These are phyloP conservation scores for Synanthedon tipuliformis DNA, from an alignment of 2,888 invertebrate genomes.

Conservation along the genomic window DNA sequence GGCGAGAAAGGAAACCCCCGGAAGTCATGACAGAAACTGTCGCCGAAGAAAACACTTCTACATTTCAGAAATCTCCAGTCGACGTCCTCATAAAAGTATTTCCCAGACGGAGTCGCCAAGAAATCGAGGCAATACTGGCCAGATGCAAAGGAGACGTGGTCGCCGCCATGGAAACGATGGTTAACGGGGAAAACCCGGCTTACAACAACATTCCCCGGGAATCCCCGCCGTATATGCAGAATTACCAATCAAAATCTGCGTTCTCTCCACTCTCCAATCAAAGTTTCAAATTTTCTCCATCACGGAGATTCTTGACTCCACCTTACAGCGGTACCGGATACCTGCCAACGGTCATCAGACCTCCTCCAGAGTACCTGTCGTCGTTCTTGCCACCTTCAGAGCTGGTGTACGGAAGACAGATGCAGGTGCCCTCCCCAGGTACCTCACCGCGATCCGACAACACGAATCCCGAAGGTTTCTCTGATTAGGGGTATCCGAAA, in stretches of 20 bases:
- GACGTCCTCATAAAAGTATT: constrained; percentile 91
- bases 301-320: constrained; percentile 84
- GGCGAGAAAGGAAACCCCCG: constrained; percentile 35
- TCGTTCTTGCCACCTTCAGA: constrained; percentile 60
- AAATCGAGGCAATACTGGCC: constrained; percentile 87
- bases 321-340: constrained; percentile 88
- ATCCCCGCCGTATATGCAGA: constrained; percentile 54
- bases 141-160: constrained; percentile 90
- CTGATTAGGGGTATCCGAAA: constrained; percentile 45
- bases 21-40: constrained; percentile 27
- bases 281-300: constrained; percentile 73
- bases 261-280: constrained; percentile 79
- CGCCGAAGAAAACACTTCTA: constrained; percentile 26
- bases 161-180: constrained; percentile 92
- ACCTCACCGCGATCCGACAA: constrained; percentile 65
- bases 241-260: constrained; percentile 76
- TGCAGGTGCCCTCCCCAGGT: constrained; percentile 58
- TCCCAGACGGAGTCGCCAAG: constrained; percentile 85
- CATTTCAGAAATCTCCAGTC: constrained; percentile 78
- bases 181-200: constrained; percentile 68
- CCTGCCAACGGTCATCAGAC: constrained; percentile 79
- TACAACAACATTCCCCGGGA: constrained; percentile 52
- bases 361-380: constrained; percentile 60
- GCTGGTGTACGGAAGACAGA: constrained; percentile 56
- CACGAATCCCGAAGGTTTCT: constrained; percentile 62